A percentile compares a stretch with the other conserved stretches of the same genome.
phyloP scores from a whole-genome alignment of 2,888 invertebrate species.

The Hermaeophaga mercurialis region DNA sequence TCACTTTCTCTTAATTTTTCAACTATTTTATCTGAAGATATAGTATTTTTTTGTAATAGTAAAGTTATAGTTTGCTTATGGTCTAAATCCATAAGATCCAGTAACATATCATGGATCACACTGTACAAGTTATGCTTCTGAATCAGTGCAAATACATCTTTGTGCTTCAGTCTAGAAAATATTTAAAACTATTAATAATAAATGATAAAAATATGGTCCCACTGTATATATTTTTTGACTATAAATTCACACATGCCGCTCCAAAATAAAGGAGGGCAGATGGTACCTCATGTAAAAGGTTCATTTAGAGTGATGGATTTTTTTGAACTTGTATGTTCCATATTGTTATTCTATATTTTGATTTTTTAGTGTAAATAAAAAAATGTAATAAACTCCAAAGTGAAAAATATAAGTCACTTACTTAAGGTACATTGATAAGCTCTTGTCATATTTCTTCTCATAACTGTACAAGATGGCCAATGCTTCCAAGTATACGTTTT shows the following conservation, averaged over 20 bases:
- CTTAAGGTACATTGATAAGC: constrained; percentile 88
- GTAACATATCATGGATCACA: constrained; percentile 84
- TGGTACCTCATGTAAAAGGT: no score
- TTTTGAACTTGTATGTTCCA: no score
- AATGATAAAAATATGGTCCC: background rate
- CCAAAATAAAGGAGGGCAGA: no score
- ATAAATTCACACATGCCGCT: no score
- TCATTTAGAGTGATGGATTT: no score
- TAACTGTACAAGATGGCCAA: constrained; percentile 88
- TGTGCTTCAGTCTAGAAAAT: constrained; percentile 72
- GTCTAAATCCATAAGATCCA: constrained; percentile 88
- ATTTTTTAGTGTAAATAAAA: background rate
- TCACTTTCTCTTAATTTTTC: constrained; percentile 76
- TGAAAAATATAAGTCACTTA: constrained; percentile 52
- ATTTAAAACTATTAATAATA: background rate
- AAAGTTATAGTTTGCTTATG: constrained; percentile 79
- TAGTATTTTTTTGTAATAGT: constrained; percentile 73
- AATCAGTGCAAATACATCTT: constrained; percentile 89
- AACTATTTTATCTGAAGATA: constrained; percentile 82
- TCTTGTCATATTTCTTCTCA: constrained; percentile 88
- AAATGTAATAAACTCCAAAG: background rate
- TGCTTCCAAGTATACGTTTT: constrained; percentile 80
- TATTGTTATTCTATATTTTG: no score
- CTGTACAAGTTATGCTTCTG: constrained; percentile 80
- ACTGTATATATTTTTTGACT: no score